Evolutionary conservation across 2,888 invertebrate genomes (phyloP).

Genomic region (Lasioglossum villosulum): DNA sequence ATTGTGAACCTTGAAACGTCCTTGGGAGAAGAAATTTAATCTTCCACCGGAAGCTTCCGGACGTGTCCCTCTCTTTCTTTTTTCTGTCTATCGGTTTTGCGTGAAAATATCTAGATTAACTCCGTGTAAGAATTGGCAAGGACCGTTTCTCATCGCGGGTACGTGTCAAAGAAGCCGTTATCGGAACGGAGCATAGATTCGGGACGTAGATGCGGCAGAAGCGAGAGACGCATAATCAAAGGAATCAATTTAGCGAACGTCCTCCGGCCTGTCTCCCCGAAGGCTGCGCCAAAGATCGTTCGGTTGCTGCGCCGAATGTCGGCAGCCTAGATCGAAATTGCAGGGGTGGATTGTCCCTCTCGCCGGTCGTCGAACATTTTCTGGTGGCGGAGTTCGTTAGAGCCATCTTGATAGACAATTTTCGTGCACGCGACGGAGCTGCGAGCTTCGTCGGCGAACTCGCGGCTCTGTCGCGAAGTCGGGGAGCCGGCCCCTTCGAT

Average conservation of each 20-base stretch:
- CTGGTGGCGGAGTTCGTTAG: conserved; percentile 25
- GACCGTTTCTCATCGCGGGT: conserved; percentile 36
- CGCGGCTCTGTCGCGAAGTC: conserved; percentile 16
- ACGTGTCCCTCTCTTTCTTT: neutral
- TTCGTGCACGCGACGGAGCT: conserved; percentile 29
- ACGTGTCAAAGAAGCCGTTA: conserved; percentile 5
- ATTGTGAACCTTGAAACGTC: neutral
- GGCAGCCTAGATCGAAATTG: conserved; percentile 37
- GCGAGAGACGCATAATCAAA: conserved; percentile 16
- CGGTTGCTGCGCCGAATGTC: conserved; percentile 1
- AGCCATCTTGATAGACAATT: conserved; percentile 29
- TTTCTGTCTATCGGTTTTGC: neutral
- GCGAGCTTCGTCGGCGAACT: neutral
- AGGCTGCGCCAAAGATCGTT: conserved; percentile 23
- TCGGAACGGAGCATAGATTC: conserved; percentile 16
- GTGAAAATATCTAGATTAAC: neutral
- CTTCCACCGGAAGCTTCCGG: neutral
- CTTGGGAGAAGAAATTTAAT: neutral
- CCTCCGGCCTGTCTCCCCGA: neutral
- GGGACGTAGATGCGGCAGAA: conserved; percentile 7
- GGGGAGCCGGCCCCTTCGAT: conserved; percentile 18
- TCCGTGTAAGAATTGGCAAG: neutral
- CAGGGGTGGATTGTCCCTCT: neutral
- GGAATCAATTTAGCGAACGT: conserved; percentile 14
- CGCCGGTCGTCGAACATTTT: conserved; percentile 22